These are phyloP conservation scores for Urocitellus parryii DNA, from an alignment of 2,113 vertebrate genomes.

Conservation along the genomic window DNA sequence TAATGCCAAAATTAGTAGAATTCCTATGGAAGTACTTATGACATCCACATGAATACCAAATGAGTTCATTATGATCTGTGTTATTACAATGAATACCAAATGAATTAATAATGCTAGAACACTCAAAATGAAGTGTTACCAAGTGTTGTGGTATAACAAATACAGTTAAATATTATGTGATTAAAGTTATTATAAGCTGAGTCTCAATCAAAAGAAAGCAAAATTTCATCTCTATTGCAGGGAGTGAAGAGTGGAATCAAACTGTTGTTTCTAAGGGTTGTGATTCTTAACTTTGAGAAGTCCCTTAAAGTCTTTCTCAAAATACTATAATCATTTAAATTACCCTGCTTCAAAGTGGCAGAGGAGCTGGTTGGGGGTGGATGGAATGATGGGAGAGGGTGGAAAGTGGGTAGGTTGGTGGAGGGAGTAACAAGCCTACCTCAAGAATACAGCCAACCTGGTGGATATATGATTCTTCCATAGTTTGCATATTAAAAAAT, in stretches of 20 bases:
- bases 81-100: conserved; percentile 85
- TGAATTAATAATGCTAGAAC: conserved; percentile 86
- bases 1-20: conserved; percentile 84
- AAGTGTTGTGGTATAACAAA: conserved; percentile 73
- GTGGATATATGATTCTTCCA: background rate
- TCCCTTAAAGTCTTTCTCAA: conserved; percentile 47
- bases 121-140: conserved; percentile 83
- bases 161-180: conserved; percentile 81
- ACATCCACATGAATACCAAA: conserved; percentile 82
- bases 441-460: conserved; percentile 38
- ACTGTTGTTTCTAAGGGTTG: conserved; percentile 40
- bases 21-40: conserved; percentile 81
- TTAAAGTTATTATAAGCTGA: conserved; percentile 76
- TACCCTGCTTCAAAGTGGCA: conserved; percentile 48
- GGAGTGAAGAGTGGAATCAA: conserved; percentile 52
- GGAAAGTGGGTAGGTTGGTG: background rate
- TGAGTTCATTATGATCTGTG: conserved; percentile 86
- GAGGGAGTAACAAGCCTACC: conserved; percentile 11
- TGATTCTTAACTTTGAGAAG: conserved; percentile 37
- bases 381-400: background rate
- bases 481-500: background rate
- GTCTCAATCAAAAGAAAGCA: conserved; percentile 76
- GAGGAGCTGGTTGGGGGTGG: conserved; percentile 18
- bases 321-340: conserved; percentile 62
- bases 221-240: conserved; percentile 63